Base-by-base conservation (phyloP, 2,888 invertebrate species). In the Strigamia crassipes region DNA sequence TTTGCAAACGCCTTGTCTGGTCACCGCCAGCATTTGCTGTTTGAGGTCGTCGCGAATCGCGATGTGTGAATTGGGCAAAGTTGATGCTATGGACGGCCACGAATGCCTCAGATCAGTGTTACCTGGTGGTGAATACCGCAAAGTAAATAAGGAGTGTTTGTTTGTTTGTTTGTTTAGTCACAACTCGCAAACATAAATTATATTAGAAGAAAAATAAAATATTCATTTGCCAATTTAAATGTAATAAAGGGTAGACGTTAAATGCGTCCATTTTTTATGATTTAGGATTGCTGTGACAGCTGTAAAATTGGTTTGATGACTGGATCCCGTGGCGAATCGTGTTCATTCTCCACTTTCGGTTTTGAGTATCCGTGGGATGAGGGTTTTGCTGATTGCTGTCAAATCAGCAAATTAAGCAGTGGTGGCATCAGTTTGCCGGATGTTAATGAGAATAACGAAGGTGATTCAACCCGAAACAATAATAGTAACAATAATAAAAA, bases 11-110 rank as follows among this genome's bases (percentile, higher is more conserved):
- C 86, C 90, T 0, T 93, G 93, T 84, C 86, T 91, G 61, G 91
- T 91, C n/a, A 90, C 91, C 0, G 89, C 91, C 31, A 90, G 90
- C 82, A 91, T 92, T 42, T 93, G 93, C 85, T 93, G 93, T 86
- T 89, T 90, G 34, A 88, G 89, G 18, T 89, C 90, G 84, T 86
- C 89, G 81, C 89, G 90, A 89, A 78, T 31, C 21, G 78, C 41
- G n/a, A 82, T 83, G 84, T 91, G 91, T 85, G 87, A 88, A 23
- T 86, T 87, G 81, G 91, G 91, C 2, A 90, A 90, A 84, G 86
- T 87, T 41, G 89, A 89, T 81, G 91, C 91, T 0, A 88, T 88
- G 81, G 86, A 87, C 46, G 90, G 86, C 13, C 87, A 87, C 34
- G 90, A 90, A 83, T 82, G 81, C 42, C 27, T 82, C 13, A 82